Conservation (phyloP, 2,888 invertebrate genomes). For the Zootermopsis nevadensis region DNA sequence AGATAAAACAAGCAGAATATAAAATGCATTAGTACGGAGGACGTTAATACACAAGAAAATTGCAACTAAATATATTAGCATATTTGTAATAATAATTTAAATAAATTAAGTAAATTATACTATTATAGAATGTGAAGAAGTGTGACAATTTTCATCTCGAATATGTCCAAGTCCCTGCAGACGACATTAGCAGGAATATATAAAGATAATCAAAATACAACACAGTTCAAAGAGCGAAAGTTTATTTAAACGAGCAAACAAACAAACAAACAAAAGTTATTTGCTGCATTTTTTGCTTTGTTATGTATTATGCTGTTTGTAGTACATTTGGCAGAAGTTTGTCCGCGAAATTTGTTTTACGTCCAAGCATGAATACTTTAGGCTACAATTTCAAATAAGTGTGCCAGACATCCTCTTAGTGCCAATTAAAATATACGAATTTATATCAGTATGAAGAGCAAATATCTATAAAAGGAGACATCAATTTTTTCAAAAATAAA, state of each 20-base stretch:
- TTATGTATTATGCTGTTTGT: neutral
- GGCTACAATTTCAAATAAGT: neutral
- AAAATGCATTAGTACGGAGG: too few relatives aligned
- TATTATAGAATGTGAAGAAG: too few relatives aligned
- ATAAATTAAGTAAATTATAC: too few relatives aligned
- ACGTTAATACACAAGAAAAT: too few relatives aligned
- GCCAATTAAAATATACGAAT: slow-evolving; percentile 9
- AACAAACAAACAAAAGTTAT: neutral
- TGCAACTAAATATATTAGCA: too few relatives aligned
- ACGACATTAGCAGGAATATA: neutral
- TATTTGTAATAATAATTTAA: too few relatives aligned
- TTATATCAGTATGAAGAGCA: neutral
- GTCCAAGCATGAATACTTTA: neutral
- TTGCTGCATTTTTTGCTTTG: neutral
- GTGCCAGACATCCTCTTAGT: neutral
- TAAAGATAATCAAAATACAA: neutral
- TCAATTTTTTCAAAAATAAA: too few relatives aligned
- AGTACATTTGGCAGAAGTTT: neutral
- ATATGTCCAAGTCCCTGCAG: neutral
- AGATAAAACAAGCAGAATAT: too few relatives aligned
- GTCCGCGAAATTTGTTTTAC: neutral
- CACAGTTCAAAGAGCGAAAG: neutral
- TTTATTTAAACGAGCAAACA: neutral
- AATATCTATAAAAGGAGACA: neutral
- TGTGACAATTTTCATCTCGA: too few relatives aligned